phyloP scores from a whole-genome alignment of 92 coral and sea anemone species.

The Porites divaricata region DNA sequence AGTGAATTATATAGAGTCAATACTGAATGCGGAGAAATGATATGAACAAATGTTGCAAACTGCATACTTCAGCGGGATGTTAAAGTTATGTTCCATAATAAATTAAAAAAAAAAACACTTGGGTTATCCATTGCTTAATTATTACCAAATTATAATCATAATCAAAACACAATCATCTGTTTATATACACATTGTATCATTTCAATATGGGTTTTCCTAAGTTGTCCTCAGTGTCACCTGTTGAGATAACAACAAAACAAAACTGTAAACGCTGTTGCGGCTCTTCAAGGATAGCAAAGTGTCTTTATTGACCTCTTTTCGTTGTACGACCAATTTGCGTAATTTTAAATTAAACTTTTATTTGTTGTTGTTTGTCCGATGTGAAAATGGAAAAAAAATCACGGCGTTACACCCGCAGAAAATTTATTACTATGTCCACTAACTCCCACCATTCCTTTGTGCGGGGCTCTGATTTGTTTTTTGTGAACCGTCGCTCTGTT shows the following conservation, averaged over 20 bases:
- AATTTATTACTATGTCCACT: constrained; percentile 14
- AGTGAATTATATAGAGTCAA: no score
- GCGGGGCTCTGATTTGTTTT: background rate
- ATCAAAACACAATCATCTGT: background rate
- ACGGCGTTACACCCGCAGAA: constrained; percentile 18
- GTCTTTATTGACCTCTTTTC: constrained; percentile 20
- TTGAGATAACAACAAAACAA: constrained; percentile 15
- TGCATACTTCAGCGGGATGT: constrained; percentile 1
- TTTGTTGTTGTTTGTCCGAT: background rate
- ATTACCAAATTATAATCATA: background rate
- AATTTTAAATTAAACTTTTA: background rate
- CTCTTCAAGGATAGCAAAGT: constrained; percentile 16
- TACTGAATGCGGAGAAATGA: no score
- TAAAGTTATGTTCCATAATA: background rate
- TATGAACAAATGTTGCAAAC: no score
- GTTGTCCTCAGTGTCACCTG: constrained; percentile 15
- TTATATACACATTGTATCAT: background rate
- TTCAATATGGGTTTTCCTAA: background rate
- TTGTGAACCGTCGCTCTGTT: background rate
- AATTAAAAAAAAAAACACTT: background rate
- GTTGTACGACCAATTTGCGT: constrained; percentile 4
- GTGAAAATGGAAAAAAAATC: background rate
- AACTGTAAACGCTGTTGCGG: constrained; percentile 7
- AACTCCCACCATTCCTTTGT: constrained; percentile 6
- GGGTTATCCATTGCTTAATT: background rate